These are phyloP conservation scores for Aporophyla nigra DNA, from an alignment of 2,888 invertebrate species.

Conservation along the genomic window DNA sequence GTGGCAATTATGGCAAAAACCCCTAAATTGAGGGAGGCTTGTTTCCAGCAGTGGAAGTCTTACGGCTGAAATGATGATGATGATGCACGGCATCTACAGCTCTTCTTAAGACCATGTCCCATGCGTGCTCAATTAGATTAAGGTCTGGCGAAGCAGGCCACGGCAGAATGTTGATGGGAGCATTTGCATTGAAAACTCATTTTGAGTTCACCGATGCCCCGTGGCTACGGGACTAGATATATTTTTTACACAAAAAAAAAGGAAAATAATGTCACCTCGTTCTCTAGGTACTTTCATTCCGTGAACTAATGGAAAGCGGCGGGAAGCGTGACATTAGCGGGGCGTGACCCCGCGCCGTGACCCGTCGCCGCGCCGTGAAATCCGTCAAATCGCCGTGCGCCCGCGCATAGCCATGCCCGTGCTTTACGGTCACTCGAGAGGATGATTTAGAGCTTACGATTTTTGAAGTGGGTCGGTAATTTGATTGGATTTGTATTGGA, in stretches of 20 bases:
- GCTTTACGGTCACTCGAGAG: constrained; percentile 73
- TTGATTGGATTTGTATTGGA: too few relatives aligned
- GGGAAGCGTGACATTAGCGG: constrained; percentile 84
- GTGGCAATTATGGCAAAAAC: too few relatives aligned
- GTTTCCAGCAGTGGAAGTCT: too few relatives aligned
- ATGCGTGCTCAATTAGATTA: too few relatives aligned
- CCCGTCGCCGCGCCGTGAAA: constrained; percentile 86
- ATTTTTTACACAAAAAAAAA: constrained; percentile 37
- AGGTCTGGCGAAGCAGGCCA: too few relatives aligned
- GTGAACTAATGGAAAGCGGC: constrained; percentile 84
- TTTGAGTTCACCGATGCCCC: background rate
- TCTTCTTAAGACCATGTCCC: too few relatives aligned
- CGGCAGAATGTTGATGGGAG: too few relatives aligned
- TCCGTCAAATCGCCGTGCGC: constrained; percentile 90
- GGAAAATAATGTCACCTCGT: constrained; percentile 67
- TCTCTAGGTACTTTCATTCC: constrained; percentile 82
- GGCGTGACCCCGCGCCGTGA: constrained; percentile 87
- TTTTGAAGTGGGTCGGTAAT: constrained; percentile 8
- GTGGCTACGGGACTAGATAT: background rate
- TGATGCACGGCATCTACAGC: too few relatives aligned
- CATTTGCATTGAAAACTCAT: constrained; percentile 5
- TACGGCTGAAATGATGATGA: too few relatives aligned
- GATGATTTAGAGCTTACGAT: constrained; percentile 68
- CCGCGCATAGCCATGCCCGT: constrained; percentile 77
- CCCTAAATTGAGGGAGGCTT: too few relatives aligned